Evolutionary conservation across 2,797 vertebrate genomes (phyloP).

Genomic region (Paguma larvata): DNA sequence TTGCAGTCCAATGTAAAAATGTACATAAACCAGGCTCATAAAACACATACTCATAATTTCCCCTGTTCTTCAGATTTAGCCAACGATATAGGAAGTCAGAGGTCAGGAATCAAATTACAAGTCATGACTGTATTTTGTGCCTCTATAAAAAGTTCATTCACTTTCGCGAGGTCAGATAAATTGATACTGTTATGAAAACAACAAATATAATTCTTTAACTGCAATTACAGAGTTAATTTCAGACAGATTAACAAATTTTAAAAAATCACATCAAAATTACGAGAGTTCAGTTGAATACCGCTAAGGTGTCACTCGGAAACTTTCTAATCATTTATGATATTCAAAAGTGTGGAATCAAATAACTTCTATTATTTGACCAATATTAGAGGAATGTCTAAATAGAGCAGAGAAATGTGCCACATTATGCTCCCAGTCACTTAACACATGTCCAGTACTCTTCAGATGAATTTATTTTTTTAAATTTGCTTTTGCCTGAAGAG

Average conservation of each 20-base stretch:
- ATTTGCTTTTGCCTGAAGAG: slow-evolving; percentile 19
- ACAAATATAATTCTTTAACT: not conserved
- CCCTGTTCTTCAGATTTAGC: slow-evolving; percentile 57
- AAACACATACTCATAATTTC: slow-evolving; percentile 27
- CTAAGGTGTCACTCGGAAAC: not conserved
- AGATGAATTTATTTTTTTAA: not conserved
- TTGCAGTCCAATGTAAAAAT: slow-evolving; percentile 49
- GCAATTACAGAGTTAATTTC: slow-evolving; percentile 5
- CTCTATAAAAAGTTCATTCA: slow-evolving; percentile 51
- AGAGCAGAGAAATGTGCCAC: not conserved
- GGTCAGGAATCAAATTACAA: slow-evolving; percentile 59
- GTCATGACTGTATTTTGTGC: slow-evolving; percentile 45
- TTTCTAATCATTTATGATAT: slow-evolving; percentile 24
- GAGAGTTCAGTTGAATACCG: not conserved
- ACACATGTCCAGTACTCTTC: not conserved
- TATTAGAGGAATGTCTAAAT: slow-evolving; percentile 28
- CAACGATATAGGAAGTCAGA: not conserved
- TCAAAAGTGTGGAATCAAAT: slow-evolving; percentile 9
- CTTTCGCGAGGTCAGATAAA: not conserved
- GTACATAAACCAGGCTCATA: slow-evolving; percentile 43
- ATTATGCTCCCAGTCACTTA: slow-evolving; percentile 1
- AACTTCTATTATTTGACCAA: not conserved
- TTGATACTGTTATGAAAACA: not conserved
- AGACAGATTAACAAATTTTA: not conserved
- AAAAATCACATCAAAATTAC: not conserved